Base-by-base conservation (phyloP, 2,113 vertebrate species). In the Larimichthys crocea region DNA sequence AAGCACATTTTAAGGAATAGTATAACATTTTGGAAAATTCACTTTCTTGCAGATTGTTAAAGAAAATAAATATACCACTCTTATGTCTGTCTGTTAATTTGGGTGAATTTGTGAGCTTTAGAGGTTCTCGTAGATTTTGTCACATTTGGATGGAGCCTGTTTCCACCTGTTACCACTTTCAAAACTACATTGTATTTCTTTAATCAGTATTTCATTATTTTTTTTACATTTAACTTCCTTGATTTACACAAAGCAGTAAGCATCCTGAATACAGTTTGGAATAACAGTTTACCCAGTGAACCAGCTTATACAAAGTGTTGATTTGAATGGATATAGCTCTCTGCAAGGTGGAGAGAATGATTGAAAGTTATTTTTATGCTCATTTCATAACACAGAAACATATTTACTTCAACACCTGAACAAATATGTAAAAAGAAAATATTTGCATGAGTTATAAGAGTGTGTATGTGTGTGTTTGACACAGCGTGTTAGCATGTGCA, bases 201-300 rank as follows among this genome's bases (percentile, higher is more conserved):
- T 31, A 16, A 44, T 62, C 24, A 48, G 35, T 40, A 40, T 40
- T 35, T 35, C 7, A 8, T 35, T 35, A 11, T 29, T 62, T 59
- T 1, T 22, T 61, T 72, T 19, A 61, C 8, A 48, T 40, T 24
- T 0, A 35, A 10, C 20, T 22, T 48, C 3, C 61, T 73, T 35
- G 3, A 57, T 16, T 72, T 42, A 63, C 7, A 48, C 24, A 15
- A 19, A 60, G n/a, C 26, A 63, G 10, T 46, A 73, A 57, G 22
- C 0, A 10, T 17, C 19, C 2, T 2, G 44, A 64, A 70, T 24
- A 68, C 2, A 22, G 19, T 6, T 6, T 3, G 20, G 4, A 50
- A 16, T 40, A 60, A 44, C 3, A 17, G 26, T 61, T 74, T 70
- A 22, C 20, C 68, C 62, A 14, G 53, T 56, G 48, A 85, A 85